These are phyloP conservation scores for Balaeniceps rex DNA, from an alignment of 2,113 vertebrate genomes.

Conservation along the genomic window DNA sequence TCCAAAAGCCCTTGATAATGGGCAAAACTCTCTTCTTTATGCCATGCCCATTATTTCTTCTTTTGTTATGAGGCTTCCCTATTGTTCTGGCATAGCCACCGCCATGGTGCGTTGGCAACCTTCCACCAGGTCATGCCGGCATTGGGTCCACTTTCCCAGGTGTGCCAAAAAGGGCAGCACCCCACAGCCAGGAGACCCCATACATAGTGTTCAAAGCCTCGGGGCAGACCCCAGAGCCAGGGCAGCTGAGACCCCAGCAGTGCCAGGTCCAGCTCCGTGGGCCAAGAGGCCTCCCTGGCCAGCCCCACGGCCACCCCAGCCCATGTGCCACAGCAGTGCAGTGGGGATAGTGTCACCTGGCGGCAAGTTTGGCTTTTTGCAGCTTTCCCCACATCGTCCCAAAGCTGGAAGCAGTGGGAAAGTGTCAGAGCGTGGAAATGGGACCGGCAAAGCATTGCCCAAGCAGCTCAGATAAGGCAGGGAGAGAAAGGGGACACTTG, in stretches of 20 bases:
- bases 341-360: neutral
- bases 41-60: neutral
- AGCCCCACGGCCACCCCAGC: neutral
- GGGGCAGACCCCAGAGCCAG: neutral
- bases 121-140: neutral
- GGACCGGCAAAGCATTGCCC: neutral
- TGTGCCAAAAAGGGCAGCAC: neutral
- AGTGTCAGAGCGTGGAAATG: neutral
- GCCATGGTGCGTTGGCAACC: neutral
- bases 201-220: rapidly evolving
- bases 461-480: neutral
- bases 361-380: neutral
- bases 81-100: neutral
- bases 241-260: neutral
- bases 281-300: neutral
- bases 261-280: neutral
- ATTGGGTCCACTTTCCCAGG: neutral
- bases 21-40: neutral
- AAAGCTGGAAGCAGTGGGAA: neutral
- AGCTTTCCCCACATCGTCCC: neutral
- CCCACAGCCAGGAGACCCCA: neutral
- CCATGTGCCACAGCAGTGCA: neutral
- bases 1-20: neutral
- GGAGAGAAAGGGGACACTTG: neutral
- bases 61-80: neutral